Conservation (phyloP, 2,113 vertebrate genomes). For the Acanthochromis polyacanthus region DNA sequence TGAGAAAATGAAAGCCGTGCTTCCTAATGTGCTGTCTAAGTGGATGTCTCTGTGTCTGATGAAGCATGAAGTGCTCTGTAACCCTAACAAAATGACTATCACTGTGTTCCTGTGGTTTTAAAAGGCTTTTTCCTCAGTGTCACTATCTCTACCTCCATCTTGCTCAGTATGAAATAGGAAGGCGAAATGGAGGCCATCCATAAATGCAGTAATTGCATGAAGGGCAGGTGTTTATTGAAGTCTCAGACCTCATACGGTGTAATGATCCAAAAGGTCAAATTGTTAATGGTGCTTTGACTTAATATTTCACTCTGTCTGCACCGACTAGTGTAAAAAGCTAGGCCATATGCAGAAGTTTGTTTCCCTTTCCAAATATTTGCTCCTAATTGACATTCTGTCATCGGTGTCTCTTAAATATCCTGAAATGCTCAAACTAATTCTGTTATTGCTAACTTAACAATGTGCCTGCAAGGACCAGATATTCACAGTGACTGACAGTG, state of each 20-base stretch:
- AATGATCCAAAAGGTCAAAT: conserved; percentile 54
- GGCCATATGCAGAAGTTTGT: neutral
- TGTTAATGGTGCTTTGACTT: conserved; percentile 37
- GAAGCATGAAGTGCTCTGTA: conserved; percentile 82
- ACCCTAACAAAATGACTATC: conserved; percentile 81
- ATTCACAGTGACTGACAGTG: neutral
- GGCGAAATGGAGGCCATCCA: conserved; percentile 61
- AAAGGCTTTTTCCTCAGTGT: conserved; percentile 68
- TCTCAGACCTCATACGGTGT: conserved; percentile 42
- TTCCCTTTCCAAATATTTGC: neutral
- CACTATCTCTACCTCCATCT: conserved; percentile 68
- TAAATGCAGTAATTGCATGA: conserved; percentile 73
- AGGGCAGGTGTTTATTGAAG: conserved; percentile 70
- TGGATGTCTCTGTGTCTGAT: conserved; percentile 81
- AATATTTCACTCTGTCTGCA: conserved; percentile 33
- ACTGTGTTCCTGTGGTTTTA: conserved; percentile 77
- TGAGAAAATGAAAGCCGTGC: conserved; percentile 81
- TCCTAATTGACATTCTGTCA: conserved; percentile 6
- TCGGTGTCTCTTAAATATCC: neutral
- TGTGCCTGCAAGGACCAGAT: neutral
- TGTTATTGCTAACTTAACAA: conserved; percentile 20
- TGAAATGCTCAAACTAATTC: conserved; percentile 2
- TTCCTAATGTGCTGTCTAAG: conserved; percentile 82
- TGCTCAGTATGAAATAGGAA: conserved; percentile 62
- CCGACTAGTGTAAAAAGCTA: conserved; percentile 30